Conservation (phyloP, 2,113 vertebrate genomes). For the human region DNA sequence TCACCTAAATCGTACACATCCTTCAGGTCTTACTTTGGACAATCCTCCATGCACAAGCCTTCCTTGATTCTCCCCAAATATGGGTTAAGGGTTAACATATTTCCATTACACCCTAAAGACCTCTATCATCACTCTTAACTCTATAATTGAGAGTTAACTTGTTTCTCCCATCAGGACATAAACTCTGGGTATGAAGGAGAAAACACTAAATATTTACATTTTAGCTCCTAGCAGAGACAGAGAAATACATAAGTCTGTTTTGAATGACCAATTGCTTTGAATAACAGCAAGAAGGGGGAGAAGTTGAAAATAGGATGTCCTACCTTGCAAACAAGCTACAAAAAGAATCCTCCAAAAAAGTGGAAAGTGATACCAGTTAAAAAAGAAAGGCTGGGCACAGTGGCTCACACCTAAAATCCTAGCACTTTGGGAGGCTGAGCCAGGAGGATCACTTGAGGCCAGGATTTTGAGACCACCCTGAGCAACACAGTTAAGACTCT, state of each 20-base stretch:
- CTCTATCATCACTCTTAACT: neutral
- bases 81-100: neutral
- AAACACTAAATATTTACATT: neutral
- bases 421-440: too few species aligned
- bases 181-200: neutral
- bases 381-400: too few species aligned
- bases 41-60: neutral
- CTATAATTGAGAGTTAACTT: neutral
- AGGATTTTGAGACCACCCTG: too few species aligned
- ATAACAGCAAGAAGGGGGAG: neutral
- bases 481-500: too few species aligned
- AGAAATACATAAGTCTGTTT: neutral
- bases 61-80: neutral
- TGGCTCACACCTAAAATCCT: too few species aligned
- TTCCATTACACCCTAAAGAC: neutral
- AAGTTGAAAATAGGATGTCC: neutral
- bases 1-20: neutral
- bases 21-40: neutral
- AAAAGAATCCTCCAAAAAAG: neutral
- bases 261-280: neutral
- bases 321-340: slow-evolving; percentile 10
- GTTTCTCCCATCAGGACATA: neutral
- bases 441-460: too few species aligned
- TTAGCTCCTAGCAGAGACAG: neutral
- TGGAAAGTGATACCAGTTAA: neutral